These are phyloP conservation scores for Drosophila varians DNA, from an alignment of 1,140 invertebrate species.

Conservation along the genomic window DNA sequence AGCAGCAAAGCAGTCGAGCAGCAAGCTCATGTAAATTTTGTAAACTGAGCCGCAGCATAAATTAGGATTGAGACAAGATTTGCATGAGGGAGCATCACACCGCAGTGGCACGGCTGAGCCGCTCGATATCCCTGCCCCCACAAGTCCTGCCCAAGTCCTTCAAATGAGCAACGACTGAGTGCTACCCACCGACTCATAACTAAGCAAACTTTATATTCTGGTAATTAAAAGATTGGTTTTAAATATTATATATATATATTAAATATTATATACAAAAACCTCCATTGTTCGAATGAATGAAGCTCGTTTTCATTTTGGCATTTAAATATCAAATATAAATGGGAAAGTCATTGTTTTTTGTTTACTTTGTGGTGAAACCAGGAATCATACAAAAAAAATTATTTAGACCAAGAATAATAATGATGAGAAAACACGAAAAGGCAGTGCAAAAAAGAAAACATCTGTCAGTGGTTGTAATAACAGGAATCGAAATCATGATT, in stretches of 20 bases:
- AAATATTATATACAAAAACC: no score
- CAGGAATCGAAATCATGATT: neutral
- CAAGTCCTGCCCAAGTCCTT: neutral
- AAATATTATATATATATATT: no score
- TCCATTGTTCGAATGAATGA: neutral
- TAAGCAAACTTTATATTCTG: neutral
- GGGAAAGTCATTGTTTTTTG: neutral
- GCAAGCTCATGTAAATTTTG: conserved; percentile 59
- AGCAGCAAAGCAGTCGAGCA: neutral
- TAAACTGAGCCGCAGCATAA: conserved; percentile 76
- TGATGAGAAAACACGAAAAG: neutral
- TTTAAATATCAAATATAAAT: neutral
- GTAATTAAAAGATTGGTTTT: conserved; percentile 9
- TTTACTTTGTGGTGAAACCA: neutral
- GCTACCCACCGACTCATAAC: conserved; percentile 9
- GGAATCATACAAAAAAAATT: neutral
- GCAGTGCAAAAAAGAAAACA: neutral
- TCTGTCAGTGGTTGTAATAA: neutral
- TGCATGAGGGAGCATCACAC: conserved; percentile 58
- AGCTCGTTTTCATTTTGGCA: neutral
- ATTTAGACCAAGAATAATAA: neutral
- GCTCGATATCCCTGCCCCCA: neutral
- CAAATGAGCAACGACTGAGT: conserved; percentile 13
- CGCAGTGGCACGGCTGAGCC: conserved; percentile 25
- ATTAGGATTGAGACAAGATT: conserved; percentile 66